These are phyloP conservation scores for Eumacrocentrus americanus DNA, from an alignment of 2,888 invertebrate species.

Conservation along the genomic window DNA sequence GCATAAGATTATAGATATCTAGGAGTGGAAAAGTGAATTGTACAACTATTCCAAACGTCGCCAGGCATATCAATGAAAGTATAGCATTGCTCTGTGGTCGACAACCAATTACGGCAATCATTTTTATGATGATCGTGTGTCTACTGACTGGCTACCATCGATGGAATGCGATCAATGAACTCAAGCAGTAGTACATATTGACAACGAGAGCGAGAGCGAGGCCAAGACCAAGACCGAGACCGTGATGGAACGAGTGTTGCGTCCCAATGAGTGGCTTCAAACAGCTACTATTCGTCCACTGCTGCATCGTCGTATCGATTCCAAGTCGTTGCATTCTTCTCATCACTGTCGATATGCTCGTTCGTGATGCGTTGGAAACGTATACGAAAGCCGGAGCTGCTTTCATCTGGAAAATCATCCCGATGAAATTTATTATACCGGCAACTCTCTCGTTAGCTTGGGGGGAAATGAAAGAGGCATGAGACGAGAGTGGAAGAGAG, in stretches of 20 bases:
- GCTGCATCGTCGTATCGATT: not conserved
- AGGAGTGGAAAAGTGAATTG: no score
- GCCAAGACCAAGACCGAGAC: slow-evolving; percentile 18
- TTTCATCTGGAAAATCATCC: slow-evolving; percentile 15
- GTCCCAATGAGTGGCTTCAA: not conserved
- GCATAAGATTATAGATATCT: no score
- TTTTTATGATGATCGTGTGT: slow-evolving; percentile 5
- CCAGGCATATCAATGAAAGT: not conserved
- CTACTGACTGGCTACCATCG: not conserved
- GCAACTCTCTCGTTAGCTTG: slow-evolving; percentile 13
- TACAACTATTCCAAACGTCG: not conserved
- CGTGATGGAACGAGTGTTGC: not conserved
- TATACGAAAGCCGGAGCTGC: slow-evolving; percentile 7
- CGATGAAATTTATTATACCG: not conserved
- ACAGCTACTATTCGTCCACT: no score
- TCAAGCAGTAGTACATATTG: not conserved
- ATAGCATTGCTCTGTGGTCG: not conserved
- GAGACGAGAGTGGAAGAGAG: slow-evolving; percentile 15
- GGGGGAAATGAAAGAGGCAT: not conserved
- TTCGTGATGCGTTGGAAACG: not conserved
- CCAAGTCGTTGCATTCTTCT: no score
- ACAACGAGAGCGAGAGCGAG: slow-evolving; percentile 6
- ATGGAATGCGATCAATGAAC: not conserved
- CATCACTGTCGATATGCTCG: no score
- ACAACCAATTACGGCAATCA: not conserved